phyloP scores from a whole-genome alignment of 2,888 invertebrate genomes.

The Patella caerulea region DNA sequence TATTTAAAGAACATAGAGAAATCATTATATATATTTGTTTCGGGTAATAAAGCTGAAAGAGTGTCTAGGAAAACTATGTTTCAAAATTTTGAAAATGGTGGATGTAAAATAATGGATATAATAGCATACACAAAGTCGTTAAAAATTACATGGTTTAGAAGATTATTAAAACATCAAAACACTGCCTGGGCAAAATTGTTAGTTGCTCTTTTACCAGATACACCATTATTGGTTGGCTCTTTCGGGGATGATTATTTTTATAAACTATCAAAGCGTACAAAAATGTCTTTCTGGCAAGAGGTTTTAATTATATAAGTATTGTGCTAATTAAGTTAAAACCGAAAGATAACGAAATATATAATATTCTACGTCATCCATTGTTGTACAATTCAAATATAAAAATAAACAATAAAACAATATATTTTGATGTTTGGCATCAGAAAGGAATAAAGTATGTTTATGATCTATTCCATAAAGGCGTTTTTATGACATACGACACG shows the following conservation, averaged over 20 bases:
- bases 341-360: too few relatives aligned
- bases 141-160: neutral
- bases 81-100: constrained; percentile 3
- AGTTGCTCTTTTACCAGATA: neutral
- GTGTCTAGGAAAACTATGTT: neutral
- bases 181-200: constrained; percentile 1
- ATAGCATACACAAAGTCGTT: neutral
- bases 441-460: too few relatives aligned
- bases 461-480: too few relatives aligned
- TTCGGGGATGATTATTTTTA: neutral
- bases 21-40: neutral
- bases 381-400: too few relatives aligned
- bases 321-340: too few relatives aligned
- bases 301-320: too few relatives aligned
- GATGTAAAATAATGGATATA: constrained; percentile 3
- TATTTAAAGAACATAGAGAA: neutral
- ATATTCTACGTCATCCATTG: too few relatives aligned
- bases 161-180: neutral
- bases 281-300: neutral
- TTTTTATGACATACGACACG: too few relatives aligned
- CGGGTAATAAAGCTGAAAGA: neutral
- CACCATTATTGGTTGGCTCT: neutral
- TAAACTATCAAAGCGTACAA: neutral
- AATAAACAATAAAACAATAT: too few relatives aligned
- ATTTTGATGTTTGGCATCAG: too few relatives aligned